Evolutionary conservation across 2,113 vertebrate genomes (phyloP), one percentile per base, ranked within the genome.

Genomic region (Zosterops hypoxanthus): DNA sequence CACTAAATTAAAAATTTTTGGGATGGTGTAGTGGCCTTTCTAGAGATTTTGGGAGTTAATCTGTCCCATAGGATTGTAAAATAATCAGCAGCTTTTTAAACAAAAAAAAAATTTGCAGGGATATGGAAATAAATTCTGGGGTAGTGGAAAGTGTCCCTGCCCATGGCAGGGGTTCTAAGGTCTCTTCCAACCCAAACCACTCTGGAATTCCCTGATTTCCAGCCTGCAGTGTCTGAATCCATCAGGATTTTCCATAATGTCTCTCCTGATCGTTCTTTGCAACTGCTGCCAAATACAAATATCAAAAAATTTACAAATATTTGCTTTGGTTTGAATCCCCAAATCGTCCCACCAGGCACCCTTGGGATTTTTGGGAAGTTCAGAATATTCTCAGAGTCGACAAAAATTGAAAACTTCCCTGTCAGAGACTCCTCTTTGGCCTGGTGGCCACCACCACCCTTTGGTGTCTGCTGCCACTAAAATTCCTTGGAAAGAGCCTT

Each of bases 321-420:
- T 92, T 84, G 46, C 46, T 70, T 44, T 44, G 26, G 9, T 89
- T 83, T 53, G 50, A 50, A 26, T 34, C 68, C 59, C 46, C 64
- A 88, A 17, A 53, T 11, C 69, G 49, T 53, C 71, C 15, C 49
- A 33, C 15, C 31, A 42, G 23, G 31, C 57, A 55, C 13, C 41
- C 9, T 44, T 66, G 56, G 57, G 76, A 15, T 31, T 55, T 39
- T 42, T 42, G 57, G 25, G 63, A 64, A 33, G 10, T 80, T 68
- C 6, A 14, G 44, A 55, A 42, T 57, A 41, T 55, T 17, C 11
- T 16, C 1, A 5, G 11, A 33, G 36, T n/a, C 0, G 2, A 4
- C 52, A 77, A 44, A 53, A 92, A 70, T 47, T 2, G 34, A 49
- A 52, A 65, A 41, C 44, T 18, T 47, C 18, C 44, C 1, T 39